These are phyloP conservation scores for Molorchus minor DNA, from an alignment of 2,888 invertebrate species.

Conservation along the genomic window DNA sequence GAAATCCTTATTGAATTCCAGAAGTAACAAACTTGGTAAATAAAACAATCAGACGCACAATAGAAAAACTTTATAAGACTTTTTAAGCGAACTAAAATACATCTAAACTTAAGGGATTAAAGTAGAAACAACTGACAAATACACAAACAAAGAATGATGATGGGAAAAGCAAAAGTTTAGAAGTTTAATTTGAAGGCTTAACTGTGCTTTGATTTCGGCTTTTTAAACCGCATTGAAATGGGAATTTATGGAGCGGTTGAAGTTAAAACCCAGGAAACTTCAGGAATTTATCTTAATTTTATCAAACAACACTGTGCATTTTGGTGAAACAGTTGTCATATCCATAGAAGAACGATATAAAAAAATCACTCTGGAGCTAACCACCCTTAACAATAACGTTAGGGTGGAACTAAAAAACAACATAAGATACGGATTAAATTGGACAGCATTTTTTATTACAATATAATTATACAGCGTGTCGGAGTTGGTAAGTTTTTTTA, in stretches of 20 bases:
- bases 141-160: conserved; percentile 39
- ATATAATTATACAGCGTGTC: too few relatives aligned
- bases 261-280: conserved; percentile 10
- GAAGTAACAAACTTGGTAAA: conserved; percentile 32
- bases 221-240: conserved; percentile 39
- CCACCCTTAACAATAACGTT: too few relatives aligned
- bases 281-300: conserved; percentile 27
- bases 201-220: conserved; percentile 42
- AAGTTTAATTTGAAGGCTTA: conserved; percentile 46
- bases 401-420: too few relatives aligned
- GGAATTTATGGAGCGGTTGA: conserved; percentile 26
- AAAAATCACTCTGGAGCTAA: too few relatives aligned
- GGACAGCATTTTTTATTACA: too few relatives aligned
- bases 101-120: conserved; percentile 39
- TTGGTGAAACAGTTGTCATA: too few relatives aligned
- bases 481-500: too few relatives aligned
- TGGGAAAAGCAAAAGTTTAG: conserved; percentile 34
- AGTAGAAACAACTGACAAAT: conserved; percentile 44
- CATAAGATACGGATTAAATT: too few relatives aligned
- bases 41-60: conserved; percentile 37
- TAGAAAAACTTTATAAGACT: conserved; percentile 34
- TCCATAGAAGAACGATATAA: too few relatives aligned
- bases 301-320: conserved; percentile 14
- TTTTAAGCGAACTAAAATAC: conserved; percentile 37
- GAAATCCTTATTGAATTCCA: conserved; percentile 28